Conservation (phyloP, 1,140 invertebrate genomes). For the Sminthurides bifidus region DNA sequence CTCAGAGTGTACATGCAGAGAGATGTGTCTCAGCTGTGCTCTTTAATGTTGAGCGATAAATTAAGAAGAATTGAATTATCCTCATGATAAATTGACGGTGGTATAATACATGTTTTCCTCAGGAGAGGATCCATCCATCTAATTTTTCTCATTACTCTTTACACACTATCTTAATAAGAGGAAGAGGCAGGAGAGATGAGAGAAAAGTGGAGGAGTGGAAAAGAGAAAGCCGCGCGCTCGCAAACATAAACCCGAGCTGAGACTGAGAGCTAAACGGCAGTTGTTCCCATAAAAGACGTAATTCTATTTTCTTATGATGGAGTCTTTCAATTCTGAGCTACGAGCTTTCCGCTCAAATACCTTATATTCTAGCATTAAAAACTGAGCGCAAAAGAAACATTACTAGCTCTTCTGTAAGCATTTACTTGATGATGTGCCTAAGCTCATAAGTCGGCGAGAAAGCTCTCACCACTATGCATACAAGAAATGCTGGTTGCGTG, state of each 20-base stretch:
- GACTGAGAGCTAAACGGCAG: background rate
- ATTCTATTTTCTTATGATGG: too few species aligned
- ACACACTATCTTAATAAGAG: background rate
- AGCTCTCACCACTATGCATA: too few species aligned
- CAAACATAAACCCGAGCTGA: background rate
- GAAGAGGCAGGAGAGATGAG: background rate
- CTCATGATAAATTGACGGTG: background rate
- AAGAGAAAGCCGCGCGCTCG: background rate
- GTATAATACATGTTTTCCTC: background rate
- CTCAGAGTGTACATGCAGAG: too few species aligned
- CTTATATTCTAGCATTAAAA: too few species aligned
- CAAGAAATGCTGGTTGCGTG: too few species aligned
- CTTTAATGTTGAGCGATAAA: conserved; percentile 8
- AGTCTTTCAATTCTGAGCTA: too few species aligned
- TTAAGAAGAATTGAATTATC: conserved; percentile 9
- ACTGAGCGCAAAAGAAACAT: too few species aligned
- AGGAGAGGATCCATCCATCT: background rate
- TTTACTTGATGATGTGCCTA: too few species aligned
- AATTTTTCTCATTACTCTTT: conserved; percentile 7
- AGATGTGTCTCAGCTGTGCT: conserved; percentile 8
- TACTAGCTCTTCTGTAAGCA: too few species aligned
- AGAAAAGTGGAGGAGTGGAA: background rate
- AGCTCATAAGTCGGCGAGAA: too few species aligned
- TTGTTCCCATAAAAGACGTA: too few species aligned
- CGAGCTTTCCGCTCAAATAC: too few species aligned